phyloP scores from a whole-genome alignment of 1,140 invertebrate species.

The Pogonomyrmex californicus region DNA sequence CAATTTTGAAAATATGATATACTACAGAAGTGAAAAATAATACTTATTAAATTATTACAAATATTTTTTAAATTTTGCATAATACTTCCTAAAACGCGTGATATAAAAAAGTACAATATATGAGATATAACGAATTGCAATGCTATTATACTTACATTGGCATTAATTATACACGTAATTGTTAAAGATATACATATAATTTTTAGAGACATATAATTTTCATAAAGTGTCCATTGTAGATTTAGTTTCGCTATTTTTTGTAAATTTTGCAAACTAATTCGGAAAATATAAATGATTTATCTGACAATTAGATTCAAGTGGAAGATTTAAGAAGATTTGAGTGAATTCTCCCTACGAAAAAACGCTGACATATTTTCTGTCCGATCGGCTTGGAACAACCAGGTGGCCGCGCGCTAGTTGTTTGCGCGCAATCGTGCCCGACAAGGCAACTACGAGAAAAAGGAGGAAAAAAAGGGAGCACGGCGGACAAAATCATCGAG shows the following conservation, averaged over 20 bases:
- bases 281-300: slow-evolving; percentile 13
- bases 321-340: background rate
- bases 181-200: too few species aligned
- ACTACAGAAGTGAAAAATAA: background rate
- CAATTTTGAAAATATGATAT: background rate
- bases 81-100: too few species aligned
- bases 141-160: background rate
- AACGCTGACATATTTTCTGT: slow-evolving; percentile 67
- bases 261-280: background rate
- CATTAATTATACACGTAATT: background rate
- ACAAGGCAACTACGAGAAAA: slow-evolving; percentile 39
- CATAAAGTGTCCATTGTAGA: too few species aligned
- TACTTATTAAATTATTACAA: background rate
- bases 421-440: slow-evolving; percentile 80
- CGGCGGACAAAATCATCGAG: slow-evolving; percentile 80
- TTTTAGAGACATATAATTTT: too few species aligned
- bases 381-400: slow-evolving; percentile 79
- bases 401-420: slow-evolving; percentile 80
- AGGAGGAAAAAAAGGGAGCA: slow-evolving; percentile 55
- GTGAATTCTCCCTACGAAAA: slow-evolving; percentile 5
- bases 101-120: background rate
- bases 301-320: background rate
- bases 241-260: background rate
- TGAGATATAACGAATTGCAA: background rate
- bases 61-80: too few species aligned